Conservation (phyloP, 2,797 vertebrate genomes). For the Diplodus puntazzo region DNA sequence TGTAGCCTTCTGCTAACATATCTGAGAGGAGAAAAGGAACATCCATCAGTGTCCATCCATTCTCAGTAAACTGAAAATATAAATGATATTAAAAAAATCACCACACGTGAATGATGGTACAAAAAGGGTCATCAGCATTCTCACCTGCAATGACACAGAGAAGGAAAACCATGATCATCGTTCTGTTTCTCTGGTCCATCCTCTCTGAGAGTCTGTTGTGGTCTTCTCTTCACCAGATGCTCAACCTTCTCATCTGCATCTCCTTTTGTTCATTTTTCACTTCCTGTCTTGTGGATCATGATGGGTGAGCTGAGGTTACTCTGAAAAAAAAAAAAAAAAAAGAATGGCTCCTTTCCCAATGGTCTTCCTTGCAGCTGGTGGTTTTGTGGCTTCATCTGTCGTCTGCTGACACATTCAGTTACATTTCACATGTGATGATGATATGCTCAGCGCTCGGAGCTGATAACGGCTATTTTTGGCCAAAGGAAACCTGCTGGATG, state of each 20-base stretch:
- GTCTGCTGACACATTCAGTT: constrained; percentile 72
- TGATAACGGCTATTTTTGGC: constrained; percentile 83
- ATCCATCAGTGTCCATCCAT: not conserved
- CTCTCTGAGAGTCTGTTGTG: constrained; percentile 22
- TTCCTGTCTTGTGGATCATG: constrained; percentile 55
- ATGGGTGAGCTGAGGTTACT: constrained; percentile 66
- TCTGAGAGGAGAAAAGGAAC: constrained; percentile 28
- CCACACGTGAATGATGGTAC: not conserved
- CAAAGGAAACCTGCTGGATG: constrained; percentile 31
- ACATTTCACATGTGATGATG: constrained; percentile 45
- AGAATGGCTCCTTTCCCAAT: constrained; percentile 52
- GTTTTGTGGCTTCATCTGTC: constrained; percentile 67
- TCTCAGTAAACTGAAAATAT: not conserved
- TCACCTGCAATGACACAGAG: constrained; percentile 75
- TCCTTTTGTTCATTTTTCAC: constrained; percentile 7
- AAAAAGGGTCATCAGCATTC: not conserved
- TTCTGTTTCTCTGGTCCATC: constrained; percentile 55
- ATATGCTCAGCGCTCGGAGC: constrained; percentile 27
- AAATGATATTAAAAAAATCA: not conserved
- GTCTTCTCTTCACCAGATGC: constrained; percentile 38
- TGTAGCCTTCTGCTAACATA: constrained; percentile 34
- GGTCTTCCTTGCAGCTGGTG: constrained; percentile 46
- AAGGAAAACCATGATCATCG: constrained; percentile 50
- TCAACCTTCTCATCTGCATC: constrained; percentile 36
- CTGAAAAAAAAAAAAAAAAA: not conserved